These are phyloP conservation scores for Melanerpes aurifrons DNA, from an alignment of 2,113 vertebrate genomes.

Conservation along the genomic window DNA sequence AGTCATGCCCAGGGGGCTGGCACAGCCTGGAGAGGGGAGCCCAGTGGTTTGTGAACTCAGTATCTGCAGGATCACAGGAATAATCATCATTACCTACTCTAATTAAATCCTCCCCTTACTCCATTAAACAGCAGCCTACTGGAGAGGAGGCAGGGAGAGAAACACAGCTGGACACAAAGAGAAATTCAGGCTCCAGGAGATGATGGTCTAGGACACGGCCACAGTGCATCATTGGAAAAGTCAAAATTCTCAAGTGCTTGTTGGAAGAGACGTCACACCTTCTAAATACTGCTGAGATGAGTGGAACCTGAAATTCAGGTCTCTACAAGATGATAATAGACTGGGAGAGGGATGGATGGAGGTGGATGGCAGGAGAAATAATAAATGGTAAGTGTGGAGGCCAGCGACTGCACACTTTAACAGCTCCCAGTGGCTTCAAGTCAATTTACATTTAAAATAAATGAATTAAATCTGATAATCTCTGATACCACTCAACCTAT, in stretches of 20 bases:
- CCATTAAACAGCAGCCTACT: not conserved
- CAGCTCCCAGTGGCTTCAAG: conserved; percentile 54
- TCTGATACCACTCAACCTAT: conserved; percentile 63
- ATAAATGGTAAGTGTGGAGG: accelerated
- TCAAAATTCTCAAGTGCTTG: accelerated
- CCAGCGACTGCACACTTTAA: not conserved
- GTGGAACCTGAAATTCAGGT: not conserved
- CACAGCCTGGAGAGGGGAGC: not conserved
- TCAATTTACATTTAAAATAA: conserved; percentile 72
- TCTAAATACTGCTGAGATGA: accelerated
- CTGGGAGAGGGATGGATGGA: accelerated
- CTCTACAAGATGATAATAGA: not conserved
- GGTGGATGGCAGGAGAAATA: not conserved
- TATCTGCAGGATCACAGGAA: not conserved
- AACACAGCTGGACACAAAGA: accelerated
- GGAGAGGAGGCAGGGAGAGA: not conserved
- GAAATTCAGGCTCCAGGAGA: not conserved
- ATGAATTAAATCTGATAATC: conserved; percentile 70
- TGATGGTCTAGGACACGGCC: accelerated
- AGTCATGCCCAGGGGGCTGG: not conserved
- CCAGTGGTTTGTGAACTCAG: not conserved
- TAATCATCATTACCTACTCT: not conserved
- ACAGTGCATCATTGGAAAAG: not conserved
- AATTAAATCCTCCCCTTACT: not conserved
- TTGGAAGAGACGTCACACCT: not conserved